Evolutionary conservation across 1,140 invertebrate genomes (phyloP).

Genomic region (Portunus trituberculatus): DNA sequence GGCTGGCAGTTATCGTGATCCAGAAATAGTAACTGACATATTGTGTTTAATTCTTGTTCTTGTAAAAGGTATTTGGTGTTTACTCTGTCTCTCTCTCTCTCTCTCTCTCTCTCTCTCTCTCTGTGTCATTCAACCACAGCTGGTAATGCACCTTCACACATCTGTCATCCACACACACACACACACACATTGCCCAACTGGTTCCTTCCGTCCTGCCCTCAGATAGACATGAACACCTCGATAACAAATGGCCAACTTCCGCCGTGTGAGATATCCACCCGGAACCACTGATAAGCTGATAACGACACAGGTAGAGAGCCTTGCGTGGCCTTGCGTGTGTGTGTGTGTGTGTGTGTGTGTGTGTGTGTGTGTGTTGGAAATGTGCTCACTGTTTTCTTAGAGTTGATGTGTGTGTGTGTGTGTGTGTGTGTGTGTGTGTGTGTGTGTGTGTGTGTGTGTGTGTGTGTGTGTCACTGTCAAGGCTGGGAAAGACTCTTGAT

Average conservation of each 20-base stretch:
- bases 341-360: slow-evolving; percentile 54
- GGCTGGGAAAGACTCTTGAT: not conserved
- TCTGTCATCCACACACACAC: slow-evolving; percentile 1
- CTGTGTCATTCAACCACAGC: not conserved
- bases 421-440: slow-evolving; percentile 50
- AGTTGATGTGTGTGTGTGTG: slow-evolving; percentile 12
- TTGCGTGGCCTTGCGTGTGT: not conserved
- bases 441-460: not conserved
- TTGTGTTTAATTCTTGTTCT: not conserved
- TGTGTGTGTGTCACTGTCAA: slow-evolving; percentile 18
- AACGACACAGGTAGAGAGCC: not conserved
- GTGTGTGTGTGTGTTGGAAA: slow-evolving; percentile 28
- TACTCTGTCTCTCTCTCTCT: slow-evolving; percentile 35
- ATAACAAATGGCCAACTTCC: slow-evolving; percentile 55
- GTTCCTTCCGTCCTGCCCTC: slow-evolving; percentile 15
- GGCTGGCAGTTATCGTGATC: not conserved
- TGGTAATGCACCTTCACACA: no score
- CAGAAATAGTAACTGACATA: slow-evolving; percentile 49
- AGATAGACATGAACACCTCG: not conserved
- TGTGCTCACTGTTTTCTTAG: not conserved
- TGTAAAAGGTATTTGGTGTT: not conserved
- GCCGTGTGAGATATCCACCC: not conserved
- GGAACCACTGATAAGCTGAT: slow-evolving; percentile 61
- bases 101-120: slow-evolving; percentile 52
- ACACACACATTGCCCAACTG: slow-evolving; percentile 28